Conservation (phyloP, 2,888 invertebrate genomes). For the Bellardia bayeri region DNA sequence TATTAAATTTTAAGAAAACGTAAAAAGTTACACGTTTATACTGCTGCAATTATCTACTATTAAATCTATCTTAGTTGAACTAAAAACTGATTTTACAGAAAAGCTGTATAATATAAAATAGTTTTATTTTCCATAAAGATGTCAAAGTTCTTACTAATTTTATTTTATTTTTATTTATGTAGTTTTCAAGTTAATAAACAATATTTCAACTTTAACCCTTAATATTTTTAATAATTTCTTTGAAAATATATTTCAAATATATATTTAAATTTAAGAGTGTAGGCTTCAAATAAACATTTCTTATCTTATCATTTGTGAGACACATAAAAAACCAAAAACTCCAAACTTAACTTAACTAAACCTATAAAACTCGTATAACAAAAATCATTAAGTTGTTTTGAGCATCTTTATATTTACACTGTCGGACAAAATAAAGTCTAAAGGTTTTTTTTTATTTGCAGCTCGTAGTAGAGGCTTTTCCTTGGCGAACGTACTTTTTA, state of each 20-base stretch:
- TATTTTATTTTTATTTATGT: slow-evolving; percentile 8
- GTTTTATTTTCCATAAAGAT: slow-evolving; percentile 6
- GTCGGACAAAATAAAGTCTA: too few relatives aligned
- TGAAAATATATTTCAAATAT: slow-evolving; percentile 8
- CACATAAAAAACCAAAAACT: background rate
- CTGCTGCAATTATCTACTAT: too few relatives aligned
- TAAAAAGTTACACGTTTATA: too few relatives aligned
- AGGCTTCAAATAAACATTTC: background rate
- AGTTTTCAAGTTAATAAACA: slow-evolving; percentile 11
- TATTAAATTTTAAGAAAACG: too few relatives aligned
- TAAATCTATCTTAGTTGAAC: too few relatives aligned
- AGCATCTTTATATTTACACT: background rate
- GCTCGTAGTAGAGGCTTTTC: too few relatives aligned
- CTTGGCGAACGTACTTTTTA: too few relatives aligned
- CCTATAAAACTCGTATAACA: background rate
- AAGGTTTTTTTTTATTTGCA: too few relatives aligned
- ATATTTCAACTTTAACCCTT: slow-evolving; percentile 27
- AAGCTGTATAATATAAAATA: background rate
- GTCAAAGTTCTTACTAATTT: slow-evolving; percentile 44
- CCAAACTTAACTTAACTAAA: background rate
- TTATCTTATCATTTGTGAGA: slow-evolving; percentile 3
- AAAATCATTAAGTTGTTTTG: background rate
- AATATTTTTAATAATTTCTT: slow-evolving; percentile 11
- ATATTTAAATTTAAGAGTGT: background rate
- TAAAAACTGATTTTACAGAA: too few relatives aligned